A percentile compares a stretch with the other conserved stretches of the same genome.
These are phyloP conservation scores for Tachina grossa DNA, from an alignment of 2,888 invertebrate genomes.

Conservation along the genomic window DNA sequence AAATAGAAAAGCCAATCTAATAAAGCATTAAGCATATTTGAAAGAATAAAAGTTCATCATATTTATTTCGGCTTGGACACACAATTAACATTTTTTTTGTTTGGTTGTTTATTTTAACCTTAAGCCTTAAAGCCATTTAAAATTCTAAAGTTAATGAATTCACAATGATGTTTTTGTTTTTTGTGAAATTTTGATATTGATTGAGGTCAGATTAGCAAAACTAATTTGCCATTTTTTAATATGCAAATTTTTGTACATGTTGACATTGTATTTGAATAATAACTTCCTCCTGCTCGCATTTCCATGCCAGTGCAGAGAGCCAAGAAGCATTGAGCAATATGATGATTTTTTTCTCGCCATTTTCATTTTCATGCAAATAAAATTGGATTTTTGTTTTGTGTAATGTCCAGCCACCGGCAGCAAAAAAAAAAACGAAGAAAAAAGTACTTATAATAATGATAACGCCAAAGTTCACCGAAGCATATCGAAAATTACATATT, in stretches of 20 bases:
- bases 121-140: slow-evolving; percentile 15
- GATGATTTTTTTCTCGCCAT: not conserved
- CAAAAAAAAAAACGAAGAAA: not conserved
- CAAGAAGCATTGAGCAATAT: not conserved
- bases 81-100: not conserved
- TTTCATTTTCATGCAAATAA: slow-evolving; percentile 47
- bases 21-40: not conserved
- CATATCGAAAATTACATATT: slow-evolving; percentile 62
- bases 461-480: slow-evolving; percentile 55
- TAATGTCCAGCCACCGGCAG: not conserved
- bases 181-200: slow-evolving; percentile 17
- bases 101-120: slow-evolving; percentile 13
- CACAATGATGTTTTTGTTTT: slow-evolving; percentile 29
- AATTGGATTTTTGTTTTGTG: not conserved
- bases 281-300: not conserved
- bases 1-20: not conserved
- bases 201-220: slow-evolving; percentile 30
- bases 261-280: slow-evolving; percentile 23
- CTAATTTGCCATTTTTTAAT: slow-evolving; percentile 9
- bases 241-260: slow-evolving; percentile 23
- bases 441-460: slow-evolving; percentile 19
- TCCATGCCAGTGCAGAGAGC: not conserved
- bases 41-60: slow-evolving; percentile 13
- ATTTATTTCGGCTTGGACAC: slow-evolving; percentile 4
- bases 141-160: slow-evolving; percentile 40